Conservation (phyloP, 2,113 vertebrate genomes). For the Spheniscus mendiculus region DNA sequence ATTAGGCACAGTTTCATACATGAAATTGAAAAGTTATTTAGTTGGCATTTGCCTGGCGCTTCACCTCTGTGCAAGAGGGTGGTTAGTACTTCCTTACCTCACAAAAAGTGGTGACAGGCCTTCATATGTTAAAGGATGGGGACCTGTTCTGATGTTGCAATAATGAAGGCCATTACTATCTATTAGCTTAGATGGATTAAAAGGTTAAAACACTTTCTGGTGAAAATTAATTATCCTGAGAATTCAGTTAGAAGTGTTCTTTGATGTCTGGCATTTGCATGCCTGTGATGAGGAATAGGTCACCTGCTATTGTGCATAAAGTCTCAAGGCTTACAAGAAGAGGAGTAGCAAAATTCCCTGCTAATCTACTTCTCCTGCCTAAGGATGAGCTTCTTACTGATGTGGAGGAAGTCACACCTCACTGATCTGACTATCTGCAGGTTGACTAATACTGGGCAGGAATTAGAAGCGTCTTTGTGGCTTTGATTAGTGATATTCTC, state of each 20-base stretch:
- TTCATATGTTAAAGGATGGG: neutral
- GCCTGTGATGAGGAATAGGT: conserved; percentile 43
- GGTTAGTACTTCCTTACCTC: neutral
- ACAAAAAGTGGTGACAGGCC: neutral
- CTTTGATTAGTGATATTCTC: neutral
- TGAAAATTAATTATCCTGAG: conserved; percentile 53
- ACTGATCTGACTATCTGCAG: neutral
- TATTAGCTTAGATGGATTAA: conserved; percentile 50
- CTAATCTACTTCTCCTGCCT: conserved; percentile 39
- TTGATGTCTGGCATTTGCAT: conserved; percentile 58
- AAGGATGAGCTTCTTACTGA: neutral
- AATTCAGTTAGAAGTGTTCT: conserved; percentile 35
- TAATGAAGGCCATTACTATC: conserved; percentile 51
- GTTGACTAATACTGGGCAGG: neutral
- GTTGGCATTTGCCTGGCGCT: neutral
- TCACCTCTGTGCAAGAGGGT: neutral
- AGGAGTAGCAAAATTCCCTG: neutral
- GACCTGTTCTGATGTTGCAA: neutral
- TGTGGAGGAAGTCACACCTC: neutral
- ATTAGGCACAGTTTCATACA: neutral
- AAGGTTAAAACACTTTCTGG: conserved; percentile 63
- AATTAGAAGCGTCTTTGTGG: neutral
- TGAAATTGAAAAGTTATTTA: neutral
- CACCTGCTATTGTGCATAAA: conserved; percentile 31
- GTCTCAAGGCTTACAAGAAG: conserved; percentile 10